phyloP scores from a whole-genome alignment of 2,888 invertebrate genomes.

The Notodonta ziczac region DNA sequence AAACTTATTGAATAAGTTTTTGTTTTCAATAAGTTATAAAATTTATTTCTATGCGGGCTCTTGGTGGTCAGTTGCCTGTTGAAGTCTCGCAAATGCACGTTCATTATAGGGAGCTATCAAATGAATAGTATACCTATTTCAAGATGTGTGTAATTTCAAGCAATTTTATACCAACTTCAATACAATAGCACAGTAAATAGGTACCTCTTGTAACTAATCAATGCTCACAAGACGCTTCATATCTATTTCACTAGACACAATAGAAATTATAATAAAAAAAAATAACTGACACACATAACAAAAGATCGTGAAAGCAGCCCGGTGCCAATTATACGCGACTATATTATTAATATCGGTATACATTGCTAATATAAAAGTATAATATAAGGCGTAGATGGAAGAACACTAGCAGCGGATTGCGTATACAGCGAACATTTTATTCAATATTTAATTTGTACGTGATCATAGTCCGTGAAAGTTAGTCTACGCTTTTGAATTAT shows the following conservation, averaged over 20 bases:
- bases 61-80: no score
- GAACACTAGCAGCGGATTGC: not conserved
- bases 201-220: no score
- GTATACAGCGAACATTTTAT: not conserved
- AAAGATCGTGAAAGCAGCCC: conserved; percentile 31
- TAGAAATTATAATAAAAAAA: conserved; percentile 23
- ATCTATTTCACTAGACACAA: not conserved
- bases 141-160: no score
- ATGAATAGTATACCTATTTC: no score
- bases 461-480: not conserved
- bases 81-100: no score
- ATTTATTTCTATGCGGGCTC: no score
- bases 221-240: no score
- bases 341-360: not conserved
- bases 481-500: not conserved
- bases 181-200: no score
- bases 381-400: not conserved
- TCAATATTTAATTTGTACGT: not conserved
- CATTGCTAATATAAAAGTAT: not conserved
- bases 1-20: no score
- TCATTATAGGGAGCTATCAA: no score
- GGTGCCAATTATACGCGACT: conserved; percentile 9
- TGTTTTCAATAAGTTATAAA: no score
- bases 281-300: conserved; percentile 14
- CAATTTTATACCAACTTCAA: no score